phyloP scores from a whole-genome alignment of 2,888 invertebrate species.

The Scrobipalpa costella region DNA sequence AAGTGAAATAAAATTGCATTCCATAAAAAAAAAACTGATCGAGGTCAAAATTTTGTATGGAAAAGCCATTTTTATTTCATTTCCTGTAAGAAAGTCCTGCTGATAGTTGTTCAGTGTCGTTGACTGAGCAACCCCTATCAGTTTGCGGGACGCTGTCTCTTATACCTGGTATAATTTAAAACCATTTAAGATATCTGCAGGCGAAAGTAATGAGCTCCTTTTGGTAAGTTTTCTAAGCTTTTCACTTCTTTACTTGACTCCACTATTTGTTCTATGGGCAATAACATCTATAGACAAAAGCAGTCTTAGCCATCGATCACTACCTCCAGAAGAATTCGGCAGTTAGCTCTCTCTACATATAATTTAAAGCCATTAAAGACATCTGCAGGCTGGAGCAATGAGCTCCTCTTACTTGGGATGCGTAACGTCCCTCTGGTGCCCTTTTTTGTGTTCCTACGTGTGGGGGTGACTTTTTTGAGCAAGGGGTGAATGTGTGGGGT shows the following conservation, averaged over 20 bases:
- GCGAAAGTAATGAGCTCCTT: too few species aligned
- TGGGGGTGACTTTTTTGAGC: conserved; percentile 79
- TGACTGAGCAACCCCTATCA: too few species aligned
- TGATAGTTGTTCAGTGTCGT: too few species aligned
- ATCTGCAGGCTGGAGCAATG: conserved; percentile 78
- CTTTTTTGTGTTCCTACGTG: conserved; percentile 77
- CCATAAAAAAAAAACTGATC: too few species aligned
- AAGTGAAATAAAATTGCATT: too few species aligned
- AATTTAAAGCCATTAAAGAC: conserved; percentile 81
- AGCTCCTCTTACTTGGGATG: conserved; percentile 77
- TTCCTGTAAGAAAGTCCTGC: too few species aligned
- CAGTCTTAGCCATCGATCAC: conserved; percentile 65
- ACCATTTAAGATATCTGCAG: too few species aligned
- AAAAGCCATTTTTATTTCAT: too few species aligned
- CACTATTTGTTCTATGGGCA: not conserved
- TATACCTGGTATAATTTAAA: too few species aligned
- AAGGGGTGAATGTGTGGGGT: conserved; percentile 77
- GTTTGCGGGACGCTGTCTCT: too few species aligned
- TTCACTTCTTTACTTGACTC: not conserved
- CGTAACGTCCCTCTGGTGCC: conserved; percentile 75
- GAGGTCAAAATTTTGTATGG: too few species aligned
- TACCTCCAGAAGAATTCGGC: conserved; percentile 57
- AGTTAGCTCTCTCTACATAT: conserved; percentile 78
- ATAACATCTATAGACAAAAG: not conserved
- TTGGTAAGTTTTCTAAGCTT: too few species aligned